Conservation (phyloP, 2,113 vertebrate genomes). For the Tupaia chinensis region DNA sequence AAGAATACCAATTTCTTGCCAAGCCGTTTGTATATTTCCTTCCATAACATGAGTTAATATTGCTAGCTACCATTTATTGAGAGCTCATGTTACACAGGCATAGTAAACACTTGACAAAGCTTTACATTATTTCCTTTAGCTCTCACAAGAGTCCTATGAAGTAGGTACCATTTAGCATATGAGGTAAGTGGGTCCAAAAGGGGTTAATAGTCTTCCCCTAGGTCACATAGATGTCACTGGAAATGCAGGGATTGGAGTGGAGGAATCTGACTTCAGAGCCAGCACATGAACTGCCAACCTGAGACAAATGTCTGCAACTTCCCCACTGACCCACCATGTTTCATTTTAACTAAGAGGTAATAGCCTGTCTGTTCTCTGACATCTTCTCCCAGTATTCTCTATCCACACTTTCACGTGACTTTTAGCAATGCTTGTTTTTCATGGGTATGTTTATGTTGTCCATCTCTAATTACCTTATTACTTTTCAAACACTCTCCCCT, state of each 20-base stretch:
- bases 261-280: background rate
- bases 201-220: background rate
- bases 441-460: background rate
- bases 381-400: background rate
- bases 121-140: conserved; percentile 27
- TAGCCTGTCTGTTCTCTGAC: background rate
- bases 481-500: background rate
- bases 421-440: background rate
- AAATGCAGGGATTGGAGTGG: background rate
- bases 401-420: background rate
- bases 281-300: background rate
- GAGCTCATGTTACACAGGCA: background rate
- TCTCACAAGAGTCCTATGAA: background rate
- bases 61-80: background rate
- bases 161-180: background rate
- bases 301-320: background rate
- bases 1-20: background rate
- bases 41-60: background rate
- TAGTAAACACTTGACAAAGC: background rate
- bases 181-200: background rate
- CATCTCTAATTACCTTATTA: background rate
- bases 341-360: background rate
- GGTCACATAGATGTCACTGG: background rate
- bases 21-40: background rate
- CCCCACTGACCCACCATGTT: background rate